Base-by-base conservation (phyloP, 2,797 vertebrate genomes). In the Malurus leucopterus region DNA sequence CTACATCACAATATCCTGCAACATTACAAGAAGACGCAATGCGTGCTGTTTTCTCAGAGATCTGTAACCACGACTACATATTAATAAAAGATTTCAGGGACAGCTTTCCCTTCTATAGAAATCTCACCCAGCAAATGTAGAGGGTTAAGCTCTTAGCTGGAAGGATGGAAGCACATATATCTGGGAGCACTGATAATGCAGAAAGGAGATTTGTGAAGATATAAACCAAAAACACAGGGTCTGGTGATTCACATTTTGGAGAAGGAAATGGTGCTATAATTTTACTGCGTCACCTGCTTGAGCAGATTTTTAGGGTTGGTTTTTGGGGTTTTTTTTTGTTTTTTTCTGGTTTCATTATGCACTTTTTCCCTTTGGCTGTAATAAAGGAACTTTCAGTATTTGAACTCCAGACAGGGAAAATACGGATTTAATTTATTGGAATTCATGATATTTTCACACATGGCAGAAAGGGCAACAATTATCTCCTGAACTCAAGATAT, bases 21-120 rank as follows among this genome's bases (percentile, higher is more conserved):
- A 89, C 54, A 34, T 2, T 1, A 63, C 80, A 62, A 7, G 1
- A 82, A 59, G 82, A 78, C 46, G 59, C 64, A 80, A 90, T 54
- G 77, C 69, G 55, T 29, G 58, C 62, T 80, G 70, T 73, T 94
- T 92, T 53, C 86, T 81, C 89, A 85, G 68, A 87, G 65, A 58
- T 89, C 47, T 80, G 63, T 93, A 92, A 65, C 75, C 69, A 85
- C 30, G 4, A 63, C 82, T 78, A 71, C 62, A 50, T 65, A 62
- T 80, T 93, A 90, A 80, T 85, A 65, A 85, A 94, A 91, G 40
- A 59, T 92, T 87, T 72, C 76, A 72, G 64, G 67, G 49, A 44
- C 32, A 54, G 27, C 46, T 63, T 59, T 65, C 32, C 24, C 17
- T 68, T 50, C 86, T 58, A 81, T 24, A 84, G 70, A 73, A 78